These are phyloP conservation scores for Zhengitettix transpicula DNA, from an alignment of 2,888 invertebrate genomes.

Conservation along the genomic window DNA sequence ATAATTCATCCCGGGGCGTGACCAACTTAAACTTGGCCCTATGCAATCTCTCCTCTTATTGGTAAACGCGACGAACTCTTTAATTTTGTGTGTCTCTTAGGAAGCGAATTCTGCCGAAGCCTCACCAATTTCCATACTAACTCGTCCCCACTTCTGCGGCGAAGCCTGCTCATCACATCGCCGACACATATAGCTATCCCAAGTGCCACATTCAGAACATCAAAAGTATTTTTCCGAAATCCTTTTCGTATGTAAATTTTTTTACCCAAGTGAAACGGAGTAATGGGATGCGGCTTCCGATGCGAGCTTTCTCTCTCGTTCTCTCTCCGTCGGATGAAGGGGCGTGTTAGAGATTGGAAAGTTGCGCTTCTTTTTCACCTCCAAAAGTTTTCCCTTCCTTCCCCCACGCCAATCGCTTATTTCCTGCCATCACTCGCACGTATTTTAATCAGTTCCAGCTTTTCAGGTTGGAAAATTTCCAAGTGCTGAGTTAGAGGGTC, in stretches of 20 bases:
- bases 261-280: constrained; percentile 5
- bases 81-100: not conserved
- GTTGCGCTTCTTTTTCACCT: not conserved
- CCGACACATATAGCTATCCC: constrained; percentile 1
- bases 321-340: not conserved
- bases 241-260: constrained; percentile 13
- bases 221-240: constrained; percentile 12
- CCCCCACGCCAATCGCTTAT: not conserved
- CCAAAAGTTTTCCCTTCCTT: not conserved
- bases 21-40: too few relatives aligned
- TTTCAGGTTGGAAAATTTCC: not conserved
- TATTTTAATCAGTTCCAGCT: not conserved
- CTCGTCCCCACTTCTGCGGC: too few relatives aligned
- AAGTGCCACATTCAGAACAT: constrained; percentile 11
- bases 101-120: too few relatives aligned
- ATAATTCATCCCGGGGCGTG: too few relatives aligned
- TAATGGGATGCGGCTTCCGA: constrained; percentile 10
- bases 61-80: not conserved
- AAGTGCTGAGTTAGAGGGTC: not conserved
- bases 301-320: not conserved
- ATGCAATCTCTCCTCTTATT: not conserved
- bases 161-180: constrained; percentile 5
- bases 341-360: constrained; percentile 1
- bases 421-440: not conserved
- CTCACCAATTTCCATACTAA: too few relatives aligned